Evolutionary conservation across 2,113 vertebrate species (phyloP).

Genomic region (Ageneiosus marmoratus): DNA sequence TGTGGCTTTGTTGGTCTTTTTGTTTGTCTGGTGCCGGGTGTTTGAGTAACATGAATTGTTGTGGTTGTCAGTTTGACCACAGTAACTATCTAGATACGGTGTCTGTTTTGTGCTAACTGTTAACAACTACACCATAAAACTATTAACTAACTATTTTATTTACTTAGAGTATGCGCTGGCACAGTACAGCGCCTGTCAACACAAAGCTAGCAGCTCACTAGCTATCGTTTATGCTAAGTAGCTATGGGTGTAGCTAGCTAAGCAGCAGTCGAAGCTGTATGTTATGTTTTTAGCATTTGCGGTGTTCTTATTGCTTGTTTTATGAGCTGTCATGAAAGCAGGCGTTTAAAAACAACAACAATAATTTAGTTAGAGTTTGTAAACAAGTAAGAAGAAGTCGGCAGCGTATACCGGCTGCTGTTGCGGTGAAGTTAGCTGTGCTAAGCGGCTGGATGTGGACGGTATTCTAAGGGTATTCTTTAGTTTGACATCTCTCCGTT

Average conservation of each 20-base stretch:
- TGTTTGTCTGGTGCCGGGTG: constrained; percentile 7
- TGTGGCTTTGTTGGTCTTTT: not conserved
- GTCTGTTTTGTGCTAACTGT: not conserved
- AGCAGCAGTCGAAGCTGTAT: no score
- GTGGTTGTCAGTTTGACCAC: not conserved
- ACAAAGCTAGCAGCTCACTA: not conserved
- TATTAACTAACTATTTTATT: not conserved
- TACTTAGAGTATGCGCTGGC: no score
- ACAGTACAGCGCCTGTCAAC: not conserved
- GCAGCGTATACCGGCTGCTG: not conserved
- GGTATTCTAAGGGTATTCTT: not conserved
- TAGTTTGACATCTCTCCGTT: not conserved
- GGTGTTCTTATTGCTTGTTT: not conserved
- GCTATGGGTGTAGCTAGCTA: not conserved
- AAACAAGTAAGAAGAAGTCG: not conserved
- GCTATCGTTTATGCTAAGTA: not conserved
- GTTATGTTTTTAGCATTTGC: not conserved
- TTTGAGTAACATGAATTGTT: not conserved
- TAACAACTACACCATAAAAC: not conserved
- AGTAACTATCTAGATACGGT: no score
- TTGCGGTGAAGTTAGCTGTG: not conserved
- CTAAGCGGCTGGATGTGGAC: not conserved
- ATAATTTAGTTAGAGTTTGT: no score
- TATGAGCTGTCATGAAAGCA: not conserved
- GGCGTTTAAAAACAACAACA: no score